phyloP scores from a whole-genome alignment of 2,113 vertebrate genomes.

The Psilopogon haemacephalus region DNA sequence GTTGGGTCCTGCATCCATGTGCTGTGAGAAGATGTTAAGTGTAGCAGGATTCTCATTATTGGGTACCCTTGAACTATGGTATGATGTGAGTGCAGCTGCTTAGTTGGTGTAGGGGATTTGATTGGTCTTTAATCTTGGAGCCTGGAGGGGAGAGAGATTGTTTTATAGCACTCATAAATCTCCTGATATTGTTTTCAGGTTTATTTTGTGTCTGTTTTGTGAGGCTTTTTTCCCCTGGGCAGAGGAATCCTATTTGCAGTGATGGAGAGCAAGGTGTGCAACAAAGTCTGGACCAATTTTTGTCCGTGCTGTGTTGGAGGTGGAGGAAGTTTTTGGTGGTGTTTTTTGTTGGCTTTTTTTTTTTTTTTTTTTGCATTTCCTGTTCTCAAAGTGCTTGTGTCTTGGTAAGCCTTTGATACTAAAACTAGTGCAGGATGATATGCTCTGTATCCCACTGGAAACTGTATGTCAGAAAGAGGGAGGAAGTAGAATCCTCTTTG shows the following conservation, averaged over 20 bases:
- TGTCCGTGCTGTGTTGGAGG: neutral
- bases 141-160: neutral
- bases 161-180: neutral
- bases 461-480: neutral
- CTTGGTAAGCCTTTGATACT: neutral
- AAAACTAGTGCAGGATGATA: neutral
- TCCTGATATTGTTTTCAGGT: neutral
- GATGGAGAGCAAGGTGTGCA: neutral
- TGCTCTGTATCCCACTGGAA: neutral
- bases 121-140: conserved; percentile 1
- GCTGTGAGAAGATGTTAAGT: neutral
- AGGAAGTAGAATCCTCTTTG: neutral
- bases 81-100: neutral
- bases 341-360: too few relatives aligned
- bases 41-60: neutral
- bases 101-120: neutral
- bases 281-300: neutral
- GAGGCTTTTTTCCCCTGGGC: neutral
- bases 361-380: neutral
- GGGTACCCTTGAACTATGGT: neutral
- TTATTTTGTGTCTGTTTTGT: neutral
- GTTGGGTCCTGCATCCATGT: neutral
- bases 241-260: neutral
- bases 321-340: neutral
- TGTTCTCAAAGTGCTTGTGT: neutral